Evolutionary conservation across 2,888 invertebrate genomes (phyloP).

Genomic region (Zaprionus lineosus): DNA sequence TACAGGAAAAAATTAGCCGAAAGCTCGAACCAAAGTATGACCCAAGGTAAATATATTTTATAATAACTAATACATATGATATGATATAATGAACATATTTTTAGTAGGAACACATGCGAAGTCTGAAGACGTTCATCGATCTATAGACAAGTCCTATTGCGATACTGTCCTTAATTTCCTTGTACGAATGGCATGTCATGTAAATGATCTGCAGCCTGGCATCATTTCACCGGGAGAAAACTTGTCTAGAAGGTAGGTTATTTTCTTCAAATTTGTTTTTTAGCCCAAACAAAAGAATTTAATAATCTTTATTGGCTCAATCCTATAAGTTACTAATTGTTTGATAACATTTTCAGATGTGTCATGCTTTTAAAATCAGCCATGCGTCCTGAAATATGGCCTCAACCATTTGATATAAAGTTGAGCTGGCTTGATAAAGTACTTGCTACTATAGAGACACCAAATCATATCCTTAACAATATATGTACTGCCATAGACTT

Average conservation of each 20-base stretch:
- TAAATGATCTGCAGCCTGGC: conserved; percentile 87
- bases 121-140: conserved; percentile 89
- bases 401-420: conserved; percentile 94
- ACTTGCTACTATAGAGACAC: conserved; percentile 83
- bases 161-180: conserved; percentile 96
- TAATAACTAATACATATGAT: not conserved
- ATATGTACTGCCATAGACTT: conserved; percentile 96
- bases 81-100: not conserved
- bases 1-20: conserved; percentile 81
- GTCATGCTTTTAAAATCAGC: conserved; percentile 94
- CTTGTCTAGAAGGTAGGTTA: conserved; percentile 85
- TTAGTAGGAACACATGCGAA: conserved; percentile 74
- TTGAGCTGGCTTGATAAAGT: conserved; percentile 95
- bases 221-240: conserved; percentile 86
- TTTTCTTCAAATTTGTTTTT: no score
- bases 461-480: conserved; percentile 88
- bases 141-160: conserved; percentile 93
- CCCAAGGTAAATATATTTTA: conserved; percentile 61
- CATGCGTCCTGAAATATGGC: conserved; percentile 96
- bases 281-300: no score
- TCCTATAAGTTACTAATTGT: no score
- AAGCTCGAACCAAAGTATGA: conserved; percentile 30
- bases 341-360: no score
- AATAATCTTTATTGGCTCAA: not conserved
- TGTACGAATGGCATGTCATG: conserved; percentile 94